Evolutionary conservation across 2,888 invertebrate genomes (phyloP), one percentile per base, ranked within the genome.

Genomic region (Lobophora halterata): DNA sequence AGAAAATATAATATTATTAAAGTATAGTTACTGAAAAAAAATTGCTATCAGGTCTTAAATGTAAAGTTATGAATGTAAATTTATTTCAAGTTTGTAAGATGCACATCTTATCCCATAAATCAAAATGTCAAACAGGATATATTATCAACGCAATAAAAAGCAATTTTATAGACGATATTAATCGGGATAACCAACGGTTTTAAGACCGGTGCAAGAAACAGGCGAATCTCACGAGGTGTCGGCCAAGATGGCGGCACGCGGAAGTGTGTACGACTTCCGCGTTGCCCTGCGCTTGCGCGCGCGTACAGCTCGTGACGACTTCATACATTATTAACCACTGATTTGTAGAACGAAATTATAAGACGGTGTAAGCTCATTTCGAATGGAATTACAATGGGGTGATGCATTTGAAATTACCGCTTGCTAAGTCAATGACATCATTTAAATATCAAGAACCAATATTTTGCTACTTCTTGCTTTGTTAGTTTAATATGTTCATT

Each of bases 161-260:
- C 10, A 3, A n/a, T 13, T 18, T 35, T 11, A 28, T 27, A 24
- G 14, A 29, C 14, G 19, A 24, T 24, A 31, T 26, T 20, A 35
- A 35, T 37, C 21, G 26, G 21, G 35, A 31, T 27, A 35, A 25
- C 9, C 19, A 27, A 26, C 26, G 27, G 40, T 32, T 39, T 43
- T 36, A 39, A 46, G 39, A 39, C 32, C 49, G 42, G 49, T 40
- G 46, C 39, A 45, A 48, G 61, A 58, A 66, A 60, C 64, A 55
- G 62, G 74, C 77, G 72, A 77, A 80, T 80, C 80, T 79, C 65
- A 69, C 67, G 69, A 71, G 70, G 75, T 73, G 74, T 71, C 65
- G 66, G 71, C 64, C 77, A 85, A 86, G 82, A 86, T 85, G 86
- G 85, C 82, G 85, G 81, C 69, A 81, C 79, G 85, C 85, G 86